These are phyloP conservation scores for Stomatorhinus ivindoensis DNA, from an alignment of 2,113 vertebrate species.

Conservation along the genomic window DNA sequence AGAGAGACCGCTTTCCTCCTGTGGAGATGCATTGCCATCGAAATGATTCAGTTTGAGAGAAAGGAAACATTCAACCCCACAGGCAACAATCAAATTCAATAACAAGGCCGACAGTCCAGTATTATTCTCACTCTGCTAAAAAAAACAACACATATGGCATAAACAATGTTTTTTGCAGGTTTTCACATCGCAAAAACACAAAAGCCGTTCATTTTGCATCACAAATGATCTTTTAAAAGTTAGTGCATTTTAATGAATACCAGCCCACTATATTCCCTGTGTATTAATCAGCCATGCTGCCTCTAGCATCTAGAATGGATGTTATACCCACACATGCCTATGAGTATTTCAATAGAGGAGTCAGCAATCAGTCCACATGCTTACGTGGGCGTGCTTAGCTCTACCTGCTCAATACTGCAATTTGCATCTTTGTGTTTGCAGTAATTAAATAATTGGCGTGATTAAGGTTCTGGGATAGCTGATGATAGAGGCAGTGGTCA, in stretches of 20 bases:
- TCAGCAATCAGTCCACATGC: not conserved
- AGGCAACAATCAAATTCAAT: not conserved
- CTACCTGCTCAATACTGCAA: not conserved
- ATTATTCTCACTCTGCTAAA: not conserved
- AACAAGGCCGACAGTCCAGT: not conserved
- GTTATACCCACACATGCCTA: not conserved
- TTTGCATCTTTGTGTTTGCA: not conserved
- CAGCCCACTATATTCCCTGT: not conserved
- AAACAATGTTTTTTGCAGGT: not conserved
- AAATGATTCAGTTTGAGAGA: not conserved
- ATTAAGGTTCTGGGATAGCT: not conserved
- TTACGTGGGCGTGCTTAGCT: not conserved
- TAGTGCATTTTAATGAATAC: not conserved
- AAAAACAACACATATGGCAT: not conserved
- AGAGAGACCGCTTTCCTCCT: not conserved
- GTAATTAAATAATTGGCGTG: slow-evolving; percentile 2
- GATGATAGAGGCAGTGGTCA: not conserved
- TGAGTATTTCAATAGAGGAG: not conserved
- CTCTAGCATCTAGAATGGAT: not conserved
- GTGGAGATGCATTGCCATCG: not conserved
- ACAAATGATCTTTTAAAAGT: not conserved
- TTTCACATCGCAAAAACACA: not conserved
- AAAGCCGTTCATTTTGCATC: not conserved
- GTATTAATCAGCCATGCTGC: not conserved
- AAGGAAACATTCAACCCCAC: not conserved